phyloP scores from a whole-genome alignment of 1,140 invertebrate species.

The Drosophila carrolli region DNA sequence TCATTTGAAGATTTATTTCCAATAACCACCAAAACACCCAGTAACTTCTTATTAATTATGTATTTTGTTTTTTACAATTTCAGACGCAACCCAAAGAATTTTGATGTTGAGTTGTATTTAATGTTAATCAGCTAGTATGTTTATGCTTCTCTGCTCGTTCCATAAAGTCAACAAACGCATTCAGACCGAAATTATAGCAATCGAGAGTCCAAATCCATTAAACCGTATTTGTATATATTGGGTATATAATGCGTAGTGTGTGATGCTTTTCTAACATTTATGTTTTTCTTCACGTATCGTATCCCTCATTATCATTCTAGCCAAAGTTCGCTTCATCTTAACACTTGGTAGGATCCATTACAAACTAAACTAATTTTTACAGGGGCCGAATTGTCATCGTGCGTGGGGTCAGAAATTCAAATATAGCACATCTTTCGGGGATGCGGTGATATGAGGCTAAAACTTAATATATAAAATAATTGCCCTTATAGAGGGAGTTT shows the following conservation, averaged over 20 bases:
- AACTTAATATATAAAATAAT: conserved; percentile 36
- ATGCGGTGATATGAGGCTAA: conserved; percentile 9
- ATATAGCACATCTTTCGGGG: not conserved
- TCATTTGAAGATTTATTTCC: conserved; percentile 48
- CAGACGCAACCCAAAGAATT: conserved; percentile 14
- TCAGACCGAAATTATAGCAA: conserved; percentile 34
- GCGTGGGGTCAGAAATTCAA: not conserved
- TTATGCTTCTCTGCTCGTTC: conserved; percentile 4
- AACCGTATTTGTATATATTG: conserved; percentile 8
- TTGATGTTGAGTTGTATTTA: conserved; percentile 19
- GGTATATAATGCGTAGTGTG: conserved; percentile 21
- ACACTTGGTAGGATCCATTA: conserved; percentile 24
- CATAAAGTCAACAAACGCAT: conserved; percentile 19
- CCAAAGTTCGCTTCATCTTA: not conserved
- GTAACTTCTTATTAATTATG: conserved; percentile 43
- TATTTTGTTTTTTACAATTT: conserved; percentile 32
- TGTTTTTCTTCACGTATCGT: not conserved
- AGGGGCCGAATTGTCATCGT: conserved; percentile 25
- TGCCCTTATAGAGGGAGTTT: conserved; percentile 36
- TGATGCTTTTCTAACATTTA: conserved; percentile 16
- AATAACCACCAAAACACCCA: conserved; percentile 52
- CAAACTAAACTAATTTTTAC: conserved; percentile 38
- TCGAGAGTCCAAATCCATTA: conserved; percentile 14
- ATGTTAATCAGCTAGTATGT: conserved; percentile 20
- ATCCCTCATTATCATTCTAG: not conserved